Evolutionary conservation across 2,113 vertebrate species (phyloP), one percentile per base, ranked within the genome.

Genomic region (Cynocephalus volans): DNA sequence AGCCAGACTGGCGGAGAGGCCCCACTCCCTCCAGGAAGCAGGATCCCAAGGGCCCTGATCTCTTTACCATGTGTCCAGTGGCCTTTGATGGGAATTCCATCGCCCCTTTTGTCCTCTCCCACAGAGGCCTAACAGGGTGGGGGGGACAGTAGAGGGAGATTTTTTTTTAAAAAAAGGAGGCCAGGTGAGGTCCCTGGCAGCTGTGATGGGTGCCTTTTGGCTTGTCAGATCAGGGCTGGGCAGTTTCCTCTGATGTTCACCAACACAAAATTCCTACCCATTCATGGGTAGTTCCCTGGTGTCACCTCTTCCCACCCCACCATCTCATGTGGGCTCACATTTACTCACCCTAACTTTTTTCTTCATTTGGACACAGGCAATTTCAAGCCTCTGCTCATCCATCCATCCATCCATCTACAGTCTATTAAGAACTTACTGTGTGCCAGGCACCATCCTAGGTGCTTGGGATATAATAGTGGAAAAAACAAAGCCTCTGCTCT

Each of bases 1-100:
- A 97, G 97, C 93, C 96, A 64, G 91, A 45, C 93, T 94, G 96
- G 79, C 41, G 48, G 95, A 92, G 95, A 83, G 93, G 97, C 93
- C 92, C 67, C 31, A 2, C 82, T 56, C 48, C 93, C 95, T 95
- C 60, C 33, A 97, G 96, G 95, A 97, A 93, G 96, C 73, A 52
- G 10, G 33, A 73, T 81, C 95, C 88, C 96, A 93, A 93, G 92
- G 69, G 95, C 86, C 95, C 97, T 97, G 98, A 98, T 98, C 98
- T 98, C 93, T 98, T 98, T 98, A 97, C 88, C 98, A 98, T 97
- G 56, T 98, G 98, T 96, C 92, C 97, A 3, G 73, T 83, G 81
- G 3, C 90, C 97, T 98, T 98, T 97, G 98, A 98, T 98, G 97
- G 97, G 98, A 89, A 98, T 97, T 96, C 98, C 98, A 95, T 91